Base-by-base conservation (phyloP, 1,140 invertebrate species). In the Stegodyphus dumicola region DNA sequence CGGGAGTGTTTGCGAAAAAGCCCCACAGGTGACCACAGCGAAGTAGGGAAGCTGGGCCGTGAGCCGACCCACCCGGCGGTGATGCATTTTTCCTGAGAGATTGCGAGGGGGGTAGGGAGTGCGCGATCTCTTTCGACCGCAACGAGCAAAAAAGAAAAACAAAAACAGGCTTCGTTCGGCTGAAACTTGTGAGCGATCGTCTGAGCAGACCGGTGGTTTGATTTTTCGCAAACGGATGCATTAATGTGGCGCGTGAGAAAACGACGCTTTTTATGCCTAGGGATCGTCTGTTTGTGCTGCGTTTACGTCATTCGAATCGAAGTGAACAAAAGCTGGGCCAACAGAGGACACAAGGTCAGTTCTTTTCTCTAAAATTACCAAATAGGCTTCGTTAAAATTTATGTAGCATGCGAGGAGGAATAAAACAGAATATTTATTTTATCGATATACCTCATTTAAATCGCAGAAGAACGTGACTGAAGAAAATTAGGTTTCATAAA, bases 321-420 rank as follows among this genome's bases (percentile, higher is more conserved):
- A 52, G 48, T 77, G 7, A 7, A 13, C 33, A 77, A 77, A 10
- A 77, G 75, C 33, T 77, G 66, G 48, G 75, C 65, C 17, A 77
- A 66, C 49, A 77, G 75, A 9, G 13, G 49, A 7, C 75, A 77
- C 5, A 77, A 77, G 18, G 75, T 33, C 33, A 33, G 33, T 33
- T 33, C 33, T 33, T 33, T 33, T 33, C 33, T 33, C 33, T 33
- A 33, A 33, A 33, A 33, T 33, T 33, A 33, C 33, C 33, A 33
- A 33, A 33, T 33, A 33, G 1, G 3, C 3, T 33, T 1, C 33
- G 33, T 33, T 3, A 33, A 3, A 33, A 33, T 33, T 33, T 33
- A 33, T 33, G 33, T 33, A 33, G 33, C 33, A 1, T 33, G 33
- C 3, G 33, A 33, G 33, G 33, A 3, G 33, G 33, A 33, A 33